These are phyloP conservation scores for Callipepla squamata DNA, from an alignment of 2,113 vertebrate species.

Conservation along the genomic window DNA sequence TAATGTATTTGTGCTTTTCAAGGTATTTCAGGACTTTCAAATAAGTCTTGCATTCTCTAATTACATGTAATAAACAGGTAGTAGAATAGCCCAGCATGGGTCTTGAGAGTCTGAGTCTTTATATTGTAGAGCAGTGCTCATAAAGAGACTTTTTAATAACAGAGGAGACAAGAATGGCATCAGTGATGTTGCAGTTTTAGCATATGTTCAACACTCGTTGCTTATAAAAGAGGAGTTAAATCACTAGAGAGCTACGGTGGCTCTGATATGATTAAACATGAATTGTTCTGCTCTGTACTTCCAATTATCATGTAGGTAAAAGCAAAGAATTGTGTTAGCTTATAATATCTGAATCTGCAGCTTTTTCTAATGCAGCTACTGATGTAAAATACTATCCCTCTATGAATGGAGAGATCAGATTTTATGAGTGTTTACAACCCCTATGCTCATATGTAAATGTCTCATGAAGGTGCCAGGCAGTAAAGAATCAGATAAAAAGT, in stretches of 20 bases:
- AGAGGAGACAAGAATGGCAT: constrained; percentile 47
- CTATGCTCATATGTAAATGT: background rate
- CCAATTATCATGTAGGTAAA: constrained; percentile 35
- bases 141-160: constrained; percentile 64
- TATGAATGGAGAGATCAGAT: background rate
- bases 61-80: constrained; percentile 51
- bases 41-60: constrained; percentile 7
- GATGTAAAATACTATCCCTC: background rate
- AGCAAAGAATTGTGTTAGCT: background rate
- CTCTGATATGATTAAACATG: constrained; percentile 62
- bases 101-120: constrained; percentile 16
- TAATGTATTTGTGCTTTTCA: constrained; percentile 28
- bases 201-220: background rate
- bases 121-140: constrained; percentile 20
- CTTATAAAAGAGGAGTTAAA: constrained; percentile 58
- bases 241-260: constrained; percentile 10
- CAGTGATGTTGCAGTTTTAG: constrained; percentile 39
- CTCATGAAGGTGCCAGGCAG: background rate
- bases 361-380: background rate
- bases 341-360: background rate
- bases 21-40: constrained; percentile 10
- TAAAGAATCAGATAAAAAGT: background rate
- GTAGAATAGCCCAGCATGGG: constrained; percentile 63
- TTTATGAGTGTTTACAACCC: background rate
- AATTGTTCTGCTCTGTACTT: constrained; percentile 53